phyloP scores from a whole-genome alignment of 1,140 invertebrate genomes.

The Cherax quadricarinatus region DNA sequence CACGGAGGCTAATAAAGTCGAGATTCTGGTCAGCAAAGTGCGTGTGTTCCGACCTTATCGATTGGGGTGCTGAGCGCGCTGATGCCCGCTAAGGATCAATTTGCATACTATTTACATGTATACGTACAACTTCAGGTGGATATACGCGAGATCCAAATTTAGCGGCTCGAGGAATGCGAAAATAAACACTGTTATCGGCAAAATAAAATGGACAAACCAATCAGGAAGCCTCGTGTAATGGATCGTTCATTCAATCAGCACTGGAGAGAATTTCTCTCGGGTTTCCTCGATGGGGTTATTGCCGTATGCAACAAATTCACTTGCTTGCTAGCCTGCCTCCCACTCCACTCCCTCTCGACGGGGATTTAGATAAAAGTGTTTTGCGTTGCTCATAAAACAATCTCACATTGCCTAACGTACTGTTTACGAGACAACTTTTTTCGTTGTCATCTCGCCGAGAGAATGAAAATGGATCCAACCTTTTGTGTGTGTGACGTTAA shows the following conservation, averaged over 20 bases:
- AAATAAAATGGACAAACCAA: not conserved
- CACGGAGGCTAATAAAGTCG: slow-evolving; percentile 14
- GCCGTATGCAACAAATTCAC: not conserved
- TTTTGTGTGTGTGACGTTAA: not conserved
- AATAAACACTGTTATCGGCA: not conserved
- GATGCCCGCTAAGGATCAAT: slow-evolving; percentile 32
- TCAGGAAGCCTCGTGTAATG: not conserved
- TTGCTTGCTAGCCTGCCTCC: not conserved
- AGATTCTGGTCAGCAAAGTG: slow-evolving; percentile 11
- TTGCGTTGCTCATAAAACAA: not conserved
- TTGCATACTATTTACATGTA: slow-evolving; percentile 51
- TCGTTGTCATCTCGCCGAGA: no score
- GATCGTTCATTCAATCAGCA: not conserved
- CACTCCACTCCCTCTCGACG: not conserved
- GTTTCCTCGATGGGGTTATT: not conserved
- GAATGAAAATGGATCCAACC: not conserved
- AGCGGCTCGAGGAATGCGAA: not conserved
- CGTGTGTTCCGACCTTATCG: not conserved
- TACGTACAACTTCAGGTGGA: slow-evolving; percentile 39
- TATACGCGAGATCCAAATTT: slow-evolving; percentile 20
- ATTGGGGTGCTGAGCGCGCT: not conserved
- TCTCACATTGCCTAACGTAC: not conserved
- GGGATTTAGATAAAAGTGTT: not conserved
- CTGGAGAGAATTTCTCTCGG: not conserved
- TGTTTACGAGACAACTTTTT: not conserved